A percentile compares a stretch with the other conserved stretches of the same genome.
These are phyloP conservation scores for Acinonyx jubatus DNA, from an alignment of 2,113 vertebrate genomes.

Conservation along the genomic window DNA sequence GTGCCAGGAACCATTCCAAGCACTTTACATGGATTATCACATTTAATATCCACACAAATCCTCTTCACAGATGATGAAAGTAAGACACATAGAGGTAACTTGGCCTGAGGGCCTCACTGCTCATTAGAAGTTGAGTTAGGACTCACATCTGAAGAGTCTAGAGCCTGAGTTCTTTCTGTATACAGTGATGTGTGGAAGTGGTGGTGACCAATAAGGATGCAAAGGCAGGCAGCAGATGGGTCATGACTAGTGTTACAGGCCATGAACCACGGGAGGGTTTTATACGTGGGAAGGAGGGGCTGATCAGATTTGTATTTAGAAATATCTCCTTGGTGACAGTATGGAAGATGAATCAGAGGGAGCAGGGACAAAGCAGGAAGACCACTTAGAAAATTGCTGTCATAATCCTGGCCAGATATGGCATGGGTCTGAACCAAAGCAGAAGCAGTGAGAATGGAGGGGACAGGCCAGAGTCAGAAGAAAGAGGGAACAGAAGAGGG, in stretches of 20 bases:
- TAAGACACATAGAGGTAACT: not conserved
- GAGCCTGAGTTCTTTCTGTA: not conserved
- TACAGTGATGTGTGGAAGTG: not conserved
- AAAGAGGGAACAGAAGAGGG: not conserved
- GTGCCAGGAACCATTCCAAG: not conserved
- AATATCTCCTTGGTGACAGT: not conserved
- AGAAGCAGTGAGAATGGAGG: not conserved
- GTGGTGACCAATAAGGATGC: not conserved
- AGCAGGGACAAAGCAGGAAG: not conserved
- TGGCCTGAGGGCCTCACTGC: not conserved
- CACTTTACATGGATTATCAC: not conserved
- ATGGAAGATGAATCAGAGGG: not conserved
- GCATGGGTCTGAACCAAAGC: not conserved
- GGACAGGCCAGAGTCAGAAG: not conserved
- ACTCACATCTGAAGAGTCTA: not conserved
- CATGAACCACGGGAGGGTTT: not conserved
- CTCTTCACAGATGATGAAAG: not conserved
- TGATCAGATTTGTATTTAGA: not conserved
- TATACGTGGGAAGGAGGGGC: not conserved
- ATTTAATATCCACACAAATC: not conserved
- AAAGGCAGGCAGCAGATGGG: not conserved
- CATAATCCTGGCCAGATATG: not conserved
- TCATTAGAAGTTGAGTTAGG: not conserved
- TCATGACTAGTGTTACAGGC: not conserved
- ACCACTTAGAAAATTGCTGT: not conserved